A percentile compares a stretch with the other conserved stretches of the same genome.
Evolutionary conservation across 2,113 vertebrate genomes (phyloP).

Genomic region (Motacilla alba): DNA sequence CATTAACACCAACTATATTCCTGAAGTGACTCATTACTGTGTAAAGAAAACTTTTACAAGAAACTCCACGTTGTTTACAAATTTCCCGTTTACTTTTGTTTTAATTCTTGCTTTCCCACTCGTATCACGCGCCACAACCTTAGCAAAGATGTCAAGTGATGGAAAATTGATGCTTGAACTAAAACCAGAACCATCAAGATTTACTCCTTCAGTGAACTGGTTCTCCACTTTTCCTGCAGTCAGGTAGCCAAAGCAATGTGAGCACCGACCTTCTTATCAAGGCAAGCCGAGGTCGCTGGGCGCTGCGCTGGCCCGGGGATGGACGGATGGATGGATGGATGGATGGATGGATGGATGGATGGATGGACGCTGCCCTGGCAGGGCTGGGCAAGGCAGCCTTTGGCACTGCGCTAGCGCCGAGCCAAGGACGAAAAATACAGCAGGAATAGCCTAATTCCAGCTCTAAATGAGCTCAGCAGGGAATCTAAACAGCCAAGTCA

Average conservation of each 20-base stretch:
- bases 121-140: neutral
- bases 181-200: neutral
- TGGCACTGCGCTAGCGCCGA: neutral
- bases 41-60: constrained; percentile 14
- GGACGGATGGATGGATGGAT: no score
- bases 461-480: constrained; percentile 53
- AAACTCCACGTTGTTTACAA: neutral
- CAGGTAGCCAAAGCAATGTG: neutral
- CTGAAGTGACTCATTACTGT: neutral
- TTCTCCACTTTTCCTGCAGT: neutral
- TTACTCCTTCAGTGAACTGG: neutral
- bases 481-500: constrained; percentile 48
- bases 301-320: neutral
- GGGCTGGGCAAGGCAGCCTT: neutral
- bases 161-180: neutral
- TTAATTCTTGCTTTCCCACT: neutral
- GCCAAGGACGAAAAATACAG: constrained; percentile 12
- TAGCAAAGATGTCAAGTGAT: neutral
- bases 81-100: neutral
- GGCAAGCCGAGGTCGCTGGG: neutral
- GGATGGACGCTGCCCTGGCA: neutral
- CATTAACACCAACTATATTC: constrained; percentile 6
- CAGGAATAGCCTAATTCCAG: constrained; percentile 50
- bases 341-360: no score
- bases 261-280: neutral